Conservation (phyloP, 2,797 vertebrate species). For the Dicrostonyx torquatus region DNA sequence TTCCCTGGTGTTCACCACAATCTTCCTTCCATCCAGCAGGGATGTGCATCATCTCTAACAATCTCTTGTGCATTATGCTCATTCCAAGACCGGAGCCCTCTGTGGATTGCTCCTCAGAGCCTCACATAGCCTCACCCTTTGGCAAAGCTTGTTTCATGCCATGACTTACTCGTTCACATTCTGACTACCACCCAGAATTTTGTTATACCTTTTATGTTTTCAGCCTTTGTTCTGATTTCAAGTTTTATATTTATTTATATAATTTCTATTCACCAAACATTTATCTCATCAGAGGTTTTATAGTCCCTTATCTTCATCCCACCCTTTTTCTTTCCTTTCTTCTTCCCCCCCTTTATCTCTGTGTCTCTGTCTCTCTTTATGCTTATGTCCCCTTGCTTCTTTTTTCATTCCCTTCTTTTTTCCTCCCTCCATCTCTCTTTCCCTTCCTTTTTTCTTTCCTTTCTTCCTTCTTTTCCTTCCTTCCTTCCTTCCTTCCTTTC, state of each 20-base stretch:
- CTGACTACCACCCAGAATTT: background rate
- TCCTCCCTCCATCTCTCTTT: rapidly evolving
- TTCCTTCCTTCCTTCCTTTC: background rate
- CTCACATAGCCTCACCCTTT: background rate
- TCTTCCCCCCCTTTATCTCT: background rate
- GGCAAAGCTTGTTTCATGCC: background rate
- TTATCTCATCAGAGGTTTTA: background rate
- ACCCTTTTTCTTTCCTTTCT: too few species aligned
- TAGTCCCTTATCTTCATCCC: background rate
- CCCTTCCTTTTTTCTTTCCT: rapidly evolving
- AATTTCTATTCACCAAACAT: background rate
- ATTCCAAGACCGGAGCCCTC: background rate
- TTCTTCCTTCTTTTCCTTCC: rapidly evolving
- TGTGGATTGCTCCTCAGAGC: background rate
- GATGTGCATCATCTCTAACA: too few species aligned
- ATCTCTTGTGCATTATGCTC: background rate
- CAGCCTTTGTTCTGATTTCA: background rate
- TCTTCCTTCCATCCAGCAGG: background rate
- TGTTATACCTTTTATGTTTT: background rate
- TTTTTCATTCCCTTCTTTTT: background rate
- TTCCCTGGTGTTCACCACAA: background rate
- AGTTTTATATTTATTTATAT: constrained; percentile 3
- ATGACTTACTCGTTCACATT: background rate
- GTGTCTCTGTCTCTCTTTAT: background rate
- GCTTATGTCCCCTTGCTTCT: background rate